These are phyloP conservation scores for Cosmopolites sordidus DNA, from an alignment of 2,888 invertebrate species.

Conservation along the genomic window DNA sequence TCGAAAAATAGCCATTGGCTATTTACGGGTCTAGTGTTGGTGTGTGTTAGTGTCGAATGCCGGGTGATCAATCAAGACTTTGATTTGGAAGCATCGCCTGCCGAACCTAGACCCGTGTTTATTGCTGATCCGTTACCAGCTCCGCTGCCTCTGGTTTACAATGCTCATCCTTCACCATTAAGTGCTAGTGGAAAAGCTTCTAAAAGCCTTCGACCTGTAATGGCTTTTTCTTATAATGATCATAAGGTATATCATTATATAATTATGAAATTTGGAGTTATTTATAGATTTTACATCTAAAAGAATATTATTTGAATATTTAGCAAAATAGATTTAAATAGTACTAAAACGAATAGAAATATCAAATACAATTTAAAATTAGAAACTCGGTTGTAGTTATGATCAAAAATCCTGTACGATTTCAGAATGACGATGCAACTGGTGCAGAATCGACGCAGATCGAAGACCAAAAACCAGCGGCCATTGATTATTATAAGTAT, in stretches of 20 bases:
- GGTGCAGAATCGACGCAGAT: constrained; percentile 13
- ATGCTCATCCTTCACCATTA: constrained; percentile 24
- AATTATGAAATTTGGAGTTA: not conserved
- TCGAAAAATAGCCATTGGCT: constrained; percentile 8
- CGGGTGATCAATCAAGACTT: constrained; percentile 16
- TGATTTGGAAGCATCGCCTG: constrained; percentile 34
- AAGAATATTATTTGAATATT: too few relatives aligned
- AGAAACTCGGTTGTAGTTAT: too few relatives aligned
- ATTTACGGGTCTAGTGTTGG: constrained; percentile 10
- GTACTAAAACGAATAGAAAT: too few relatives aligned
- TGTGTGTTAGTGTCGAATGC: constrained; percentile 18
- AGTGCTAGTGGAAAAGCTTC: constrained; percentile 38
- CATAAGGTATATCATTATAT: constrained; percentile 13
- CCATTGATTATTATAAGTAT: constrained; percentile 31
- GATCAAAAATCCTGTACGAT: too few relatives aligned
- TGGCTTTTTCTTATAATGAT: constrained; percentile 38
- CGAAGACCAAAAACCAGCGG: constrained; percentile 28
- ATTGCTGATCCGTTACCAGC: constrained; percentile 16
- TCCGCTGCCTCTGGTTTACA: constrained; percentile 31
- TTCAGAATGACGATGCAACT: constrained; percentile 5
- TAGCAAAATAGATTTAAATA: too few relatives aligned
- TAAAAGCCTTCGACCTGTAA: constrained; percentile 39
- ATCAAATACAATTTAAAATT: too few relatives aligned
- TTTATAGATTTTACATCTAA: not conserved
- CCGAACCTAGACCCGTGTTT: constrained; percentile 36